phyloP scores from a whole-genome alignment of 2,888 invertebrate genomes.

The Mystacides longicornis region DNA sequence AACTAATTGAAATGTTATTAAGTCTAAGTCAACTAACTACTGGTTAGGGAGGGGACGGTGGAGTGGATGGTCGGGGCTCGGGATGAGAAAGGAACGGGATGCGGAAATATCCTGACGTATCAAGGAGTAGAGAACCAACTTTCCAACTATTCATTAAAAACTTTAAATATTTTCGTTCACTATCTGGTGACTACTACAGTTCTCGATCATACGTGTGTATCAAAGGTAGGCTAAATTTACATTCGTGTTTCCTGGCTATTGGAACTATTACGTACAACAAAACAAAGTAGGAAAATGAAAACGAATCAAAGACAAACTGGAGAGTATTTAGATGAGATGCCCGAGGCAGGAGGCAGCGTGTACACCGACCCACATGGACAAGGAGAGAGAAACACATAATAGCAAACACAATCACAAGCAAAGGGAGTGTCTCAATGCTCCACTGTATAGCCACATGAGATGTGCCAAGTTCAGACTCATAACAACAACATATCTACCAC shows the following conservation, averaged over 20 bases:
- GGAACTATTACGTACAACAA: background rate
- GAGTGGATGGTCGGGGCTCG: no score
- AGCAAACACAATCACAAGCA: constrained; percentile 1
- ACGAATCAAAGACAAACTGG: background rate
- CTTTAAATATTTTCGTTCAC: no score
- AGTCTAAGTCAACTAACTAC: constrained; percentile 20
- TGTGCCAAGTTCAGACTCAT: background rate
- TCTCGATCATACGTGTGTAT: no score
- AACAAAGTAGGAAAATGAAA: background rate
- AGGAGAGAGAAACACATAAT: background rate
- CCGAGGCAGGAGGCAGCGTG: background rate
- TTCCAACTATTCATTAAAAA: background rate
- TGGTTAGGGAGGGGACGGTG: constrained; percentile 4
- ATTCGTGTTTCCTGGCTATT: no score
- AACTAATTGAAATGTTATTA: no score
- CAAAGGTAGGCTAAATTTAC: no score
- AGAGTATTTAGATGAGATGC: background rate
- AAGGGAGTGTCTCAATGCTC: background rate
- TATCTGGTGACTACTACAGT: no score
- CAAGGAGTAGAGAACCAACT: constrained; percentile 17
- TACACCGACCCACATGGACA: background rate
- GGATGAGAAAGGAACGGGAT: constrained; percentile 6
- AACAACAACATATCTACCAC: background rate
- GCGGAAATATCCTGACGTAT: constrained; percentile 11
- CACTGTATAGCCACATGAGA: background rate